Conservation (phyloP, 35 echinoderm and acorn worm species). For the Nesometra sesokonis region DNA sequence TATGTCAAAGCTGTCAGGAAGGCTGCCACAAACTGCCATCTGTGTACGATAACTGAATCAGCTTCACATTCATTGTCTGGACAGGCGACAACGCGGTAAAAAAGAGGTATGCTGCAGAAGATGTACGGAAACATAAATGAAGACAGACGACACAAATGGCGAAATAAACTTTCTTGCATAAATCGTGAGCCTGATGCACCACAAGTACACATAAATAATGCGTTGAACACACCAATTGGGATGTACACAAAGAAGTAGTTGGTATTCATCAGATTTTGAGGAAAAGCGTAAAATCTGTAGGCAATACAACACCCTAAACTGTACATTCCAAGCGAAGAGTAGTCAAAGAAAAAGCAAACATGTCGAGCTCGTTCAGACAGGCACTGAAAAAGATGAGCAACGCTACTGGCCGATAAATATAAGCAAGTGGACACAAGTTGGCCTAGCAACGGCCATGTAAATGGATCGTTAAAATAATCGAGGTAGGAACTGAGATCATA, state of each 20-base stretch:
- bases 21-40: conserved; percentile 37
- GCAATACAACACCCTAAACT: conserved; percentile 57
- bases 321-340: conserved; percentile 65
- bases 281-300: conserved; percentile 22
- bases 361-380: conserved; percentile 56
- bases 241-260: conserved; percentile 5
- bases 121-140: conserved; percentile 60
- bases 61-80: conserved; percentile 34
- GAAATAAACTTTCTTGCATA: conserved; percentile 3
- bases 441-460: conserved; percentile 52
- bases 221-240: conserved; percentile 42
- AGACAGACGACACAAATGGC: conserved; percentile 36
- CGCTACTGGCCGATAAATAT: conserved; percentile 50
- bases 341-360: no score
- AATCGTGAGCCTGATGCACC: conserved; percentile 47
- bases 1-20: conserved; percentile 35
- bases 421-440: conserved; percentile 38
- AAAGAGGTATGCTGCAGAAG: conserved; percentile 58
- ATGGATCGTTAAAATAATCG: conserved; percentile 22
- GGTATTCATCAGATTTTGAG: no score
- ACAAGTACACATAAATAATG: conserved; percentile 28
- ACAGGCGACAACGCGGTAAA: conserved; percentile 44
- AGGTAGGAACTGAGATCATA: conserved; percentile 1
- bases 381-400: no score
- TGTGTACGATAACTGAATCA: conserved; percentile 28